Base-by-base conservation (phyloP, 2,888 invertebrate species). In the Drosophila multiciliata region DNA sequence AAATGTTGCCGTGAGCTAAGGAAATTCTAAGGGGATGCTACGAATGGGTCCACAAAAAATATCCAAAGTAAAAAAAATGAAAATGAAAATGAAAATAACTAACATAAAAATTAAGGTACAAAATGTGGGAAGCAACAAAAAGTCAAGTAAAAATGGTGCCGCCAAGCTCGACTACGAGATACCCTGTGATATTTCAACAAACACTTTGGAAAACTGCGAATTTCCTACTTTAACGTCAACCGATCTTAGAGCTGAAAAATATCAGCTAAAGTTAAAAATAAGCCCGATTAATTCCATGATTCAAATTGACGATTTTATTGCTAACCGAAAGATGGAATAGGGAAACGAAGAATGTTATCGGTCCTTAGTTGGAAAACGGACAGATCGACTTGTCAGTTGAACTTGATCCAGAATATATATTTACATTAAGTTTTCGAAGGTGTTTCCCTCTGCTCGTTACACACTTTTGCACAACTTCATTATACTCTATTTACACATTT, bases 101-200 rank as follows among this genome's bases (percentile, higher is more conserved):
- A 75, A 67, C 72, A 82, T 78, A 54, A 79, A 80, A 80, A 71
- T 89, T 84, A 81, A 72, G 87, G 89, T 73, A 82, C 38, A 61
- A 74, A 83, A 75, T 77, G 83, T 88, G 81, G 80, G 78, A 88
- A 61, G 45, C 59, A 73, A 54, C 59, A 38, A 53, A 32, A 35
- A 42, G 26, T 7, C 6, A 1, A 42, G 17, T 7, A 20, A n/a
- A 52, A 49, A 36, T 45, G 7, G 17, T 3, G 17, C 8, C 3
- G 17, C 8, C 3, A 4, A 12, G 20, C 15, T 45, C 45, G 45
- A 45, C 23, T 45, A 0, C 4, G 2, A 45, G 45, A 45, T 45
- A 45, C 45, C 17, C n/a, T 40, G n/a, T 3, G 7, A 20, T 20
- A 20, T 20, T 6, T 6, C 20, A 12, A 1, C 11, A 42, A 45